Base-by-base conservation (phyloP, 1,140 invertebrate genomes). In the Bombus pascuorum region DNA sequence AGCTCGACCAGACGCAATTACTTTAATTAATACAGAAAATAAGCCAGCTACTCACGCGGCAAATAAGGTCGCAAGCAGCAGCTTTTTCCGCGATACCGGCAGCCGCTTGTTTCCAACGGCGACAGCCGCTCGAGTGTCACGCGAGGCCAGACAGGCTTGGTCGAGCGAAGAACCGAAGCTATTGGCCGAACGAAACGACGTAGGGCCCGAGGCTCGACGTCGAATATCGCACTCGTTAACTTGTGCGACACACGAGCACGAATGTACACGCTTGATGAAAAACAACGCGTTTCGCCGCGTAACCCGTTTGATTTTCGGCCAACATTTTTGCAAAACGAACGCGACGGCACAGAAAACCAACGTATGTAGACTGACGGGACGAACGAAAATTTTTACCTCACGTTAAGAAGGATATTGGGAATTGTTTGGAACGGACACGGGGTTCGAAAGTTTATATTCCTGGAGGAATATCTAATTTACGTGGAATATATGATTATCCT, bases 151-250 rank as follows among this genome's bases (percentile, higher is more conserved):
- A 62, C 68, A 42, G 70, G 28, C 44, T 59, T 28, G 70, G 70
- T 32, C 42, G n/a, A n/a, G 8, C 18, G 34, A 39, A 22, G 47
- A 32, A n/a, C 22, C 47, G 15, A 47, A 47, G 22, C 28, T 47
- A 47, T 32, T 53, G 53, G 9, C 4, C 22, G 22, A 47, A 32
- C 25, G 22, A 44, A 78, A 78, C 76, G 22, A 12, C 12, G 5
- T 53, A 53, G 47, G 47, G 47, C 47, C 47, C 34, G 18, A 57
- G 68, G 28, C 34, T 59, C 37, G 28, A 62, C 25, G 18, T 53
- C 47, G 53, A 74, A 42, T 81, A 74, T 62, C 47, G 34, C 44
- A n/a, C 66, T 81, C 34, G 79, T 81, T 81, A 81, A 71, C 47
- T 68, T 70, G 65, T 3, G 15, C 44, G 5, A 28, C 37, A 25